Conservation (phyloP, 2,113 vertebrate genomes). For the Albula goreensis region DNA sequence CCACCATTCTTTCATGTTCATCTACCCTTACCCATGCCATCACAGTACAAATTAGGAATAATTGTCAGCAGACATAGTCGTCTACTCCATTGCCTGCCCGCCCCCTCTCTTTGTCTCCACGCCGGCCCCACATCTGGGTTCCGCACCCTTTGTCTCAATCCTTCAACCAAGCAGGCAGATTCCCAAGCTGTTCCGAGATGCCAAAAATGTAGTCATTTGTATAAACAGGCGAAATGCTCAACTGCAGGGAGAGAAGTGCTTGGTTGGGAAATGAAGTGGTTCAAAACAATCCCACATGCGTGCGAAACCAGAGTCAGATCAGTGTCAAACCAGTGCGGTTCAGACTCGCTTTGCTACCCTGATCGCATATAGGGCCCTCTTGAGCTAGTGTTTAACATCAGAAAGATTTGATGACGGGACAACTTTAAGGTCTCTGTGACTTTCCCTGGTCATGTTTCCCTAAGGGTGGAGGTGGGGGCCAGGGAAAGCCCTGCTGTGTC, state of each 20-base stretch:
- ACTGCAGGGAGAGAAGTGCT: background rate
- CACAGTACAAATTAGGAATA: background rate
- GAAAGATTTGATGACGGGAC: background rate
- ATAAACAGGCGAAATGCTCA: conserved; percentile 10
- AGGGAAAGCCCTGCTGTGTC: background rate
- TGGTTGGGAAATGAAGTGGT: background rate
- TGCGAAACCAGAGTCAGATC: background rate
- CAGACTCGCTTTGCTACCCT: background rate
- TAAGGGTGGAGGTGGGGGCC: no score
- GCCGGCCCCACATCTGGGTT: conserved; percentile 17
- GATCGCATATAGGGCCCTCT: background rate
- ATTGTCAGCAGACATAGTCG: background rate
- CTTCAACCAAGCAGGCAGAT: background rate
- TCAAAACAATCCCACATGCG: background rate
- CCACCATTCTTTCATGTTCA: background rate
- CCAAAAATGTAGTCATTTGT: conserved; percentile 7
- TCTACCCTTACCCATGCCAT: background rate
- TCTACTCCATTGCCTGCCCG: background rate
- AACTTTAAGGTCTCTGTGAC: background rate
- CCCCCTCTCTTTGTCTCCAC: background rate
- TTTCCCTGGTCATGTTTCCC: background rate
- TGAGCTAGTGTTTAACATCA: background rate
- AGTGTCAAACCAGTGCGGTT: background rate
- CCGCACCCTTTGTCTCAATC: background rate
- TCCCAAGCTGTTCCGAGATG: background rate